Percentiles rank a stretch among this genome's conserved stretches.
phyloP scores from a whole-genome alignment of 1,140 invertebrate genomes.

The Drosophila lowei region DNA sequence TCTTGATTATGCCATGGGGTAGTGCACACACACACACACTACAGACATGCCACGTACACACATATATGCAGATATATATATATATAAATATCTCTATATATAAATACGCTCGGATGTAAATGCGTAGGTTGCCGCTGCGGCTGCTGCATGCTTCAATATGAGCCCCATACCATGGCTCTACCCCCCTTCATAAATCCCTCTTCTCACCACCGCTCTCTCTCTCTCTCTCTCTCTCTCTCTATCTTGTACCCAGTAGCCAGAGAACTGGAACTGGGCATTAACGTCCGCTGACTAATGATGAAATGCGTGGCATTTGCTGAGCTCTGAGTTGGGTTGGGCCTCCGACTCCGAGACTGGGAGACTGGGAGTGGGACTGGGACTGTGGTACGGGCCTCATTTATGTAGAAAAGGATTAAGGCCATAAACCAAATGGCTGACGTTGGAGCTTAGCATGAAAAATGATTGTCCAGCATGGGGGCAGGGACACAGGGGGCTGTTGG shows the following conservation, averaged over 20 bases:
- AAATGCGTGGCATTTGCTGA: constrained; percentile 74
- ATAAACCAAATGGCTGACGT: constrained; percentile 81
- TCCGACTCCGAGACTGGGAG: background rate
- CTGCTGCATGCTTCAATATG: constrained; percentile 50
- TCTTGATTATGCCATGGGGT: constrained; percentile 59
- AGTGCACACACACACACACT: constrained; percentile 18
- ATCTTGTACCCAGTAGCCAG: constrained; percentile 33
- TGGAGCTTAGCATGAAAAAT: constrained; percentile 81
- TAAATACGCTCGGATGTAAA: constrained; percentile 46
- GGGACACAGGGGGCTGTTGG: background rate
- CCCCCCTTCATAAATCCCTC: constrained; percentile 31
- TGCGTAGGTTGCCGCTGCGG: constrained; percentile 59
- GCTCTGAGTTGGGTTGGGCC: constrained; percentile 22
- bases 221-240: background rate
- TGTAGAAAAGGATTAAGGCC: constrained; percentile 80
- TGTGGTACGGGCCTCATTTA: constrained; percentile 60
- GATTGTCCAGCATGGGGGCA: constrained; percentile 56
- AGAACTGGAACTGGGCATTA: constrained; percentile 68
- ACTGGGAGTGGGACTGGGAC: background rate
- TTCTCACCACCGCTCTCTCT: background rate
- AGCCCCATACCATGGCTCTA: constrained; percentile 21
- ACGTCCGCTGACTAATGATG: constrained; percentile 78
- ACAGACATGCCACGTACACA: constrained; percentile 2
- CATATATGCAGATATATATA: constrained; percentile 9
- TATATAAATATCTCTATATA: constrained; percentile 16